Conservation (phyloP, 2,888 invertebrate species). For the Callyntrura guangdongensis region DNA sequence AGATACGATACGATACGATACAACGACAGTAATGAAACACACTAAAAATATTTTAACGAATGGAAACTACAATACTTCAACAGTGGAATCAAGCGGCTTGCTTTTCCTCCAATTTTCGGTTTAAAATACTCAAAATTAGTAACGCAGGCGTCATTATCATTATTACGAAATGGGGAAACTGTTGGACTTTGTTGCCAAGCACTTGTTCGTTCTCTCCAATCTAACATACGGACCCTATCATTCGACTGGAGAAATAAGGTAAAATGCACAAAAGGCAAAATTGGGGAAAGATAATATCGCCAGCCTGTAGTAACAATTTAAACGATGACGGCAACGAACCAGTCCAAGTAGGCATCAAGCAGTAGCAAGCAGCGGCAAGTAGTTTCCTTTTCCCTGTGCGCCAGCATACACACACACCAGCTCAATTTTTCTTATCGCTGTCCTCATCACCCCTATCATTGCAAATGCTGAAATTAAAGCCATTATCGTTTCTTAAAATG, state of each 20-base stretch:
- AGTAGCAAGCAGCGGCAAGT: not conserved
- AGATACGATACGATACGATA: too few species aligned
- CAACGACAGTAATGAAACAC: conserved; percentile 12
- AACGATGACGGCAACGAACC: not conserved
- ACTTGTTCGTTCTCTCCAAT: not conserved
- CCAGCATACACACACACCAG: not conserved
- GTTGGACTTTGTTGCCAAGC: not conserved
- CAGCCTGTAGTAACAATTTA: conserved; percentile 8
- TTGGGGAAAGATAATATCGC: not conserved
- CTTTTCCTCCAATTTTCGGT: not conserved
- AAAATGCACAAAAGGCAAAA: not conserved
- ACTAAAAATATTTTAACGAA: not conserved
- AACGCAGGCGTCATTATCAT: not conserved
- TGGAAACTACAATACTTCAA: not conserved
- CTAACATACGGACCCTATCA: not conserved
- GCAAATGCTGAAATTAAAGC: conserved; percentile 65
- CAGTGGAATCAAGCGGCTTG: not conserved
- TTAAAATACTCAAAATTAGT: conserved; percentile 3
- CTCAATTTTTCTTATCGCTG: conserved; percentile 12
- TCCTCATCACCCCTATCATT: conserved; percentile 20
- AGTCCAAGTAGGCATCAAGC: not conserved
- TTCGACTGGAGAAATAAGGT: not conserved
- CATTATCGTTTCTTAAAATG: conserved; percentile 61
- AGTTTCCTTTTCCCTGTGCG: not conserved
- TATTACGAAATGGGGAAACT: too few species aligned